Conservation (phyloP, 1,140 invertebrate species). For the Hyles euphorbiae region DNA sequence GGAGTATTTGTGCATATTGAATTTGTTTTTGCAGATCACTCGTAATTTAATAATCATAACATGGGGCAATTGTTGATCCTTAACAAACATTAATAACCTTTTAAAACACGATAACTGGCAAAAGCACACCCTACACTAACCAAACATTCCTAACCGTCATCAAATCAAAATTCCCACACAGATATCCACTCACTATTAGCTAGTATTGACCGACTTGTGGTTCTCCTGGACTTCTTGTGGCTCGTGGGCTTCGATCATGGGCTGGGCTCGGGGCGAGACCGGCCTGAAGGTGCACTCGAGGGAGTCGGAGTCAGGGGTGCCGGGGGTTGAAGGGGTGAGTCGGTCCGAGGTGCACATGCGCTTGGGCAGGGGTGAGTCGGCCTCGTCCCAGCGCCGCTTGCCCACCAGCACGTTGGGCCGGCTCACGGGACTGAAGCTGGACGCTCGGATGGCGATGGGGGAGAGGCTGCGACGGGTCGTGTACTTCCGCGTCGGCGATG, state of each 20-base stretch:
- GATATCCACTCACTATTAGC: constrained; percentile 41
- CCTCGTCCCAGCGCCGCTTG: constrained; percentile 88
- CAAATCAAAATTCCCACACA: too few species aligned
- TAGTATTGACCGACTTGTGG: constrained; percentile 46
- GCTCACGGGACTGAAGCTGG: constrained; percentile 82
- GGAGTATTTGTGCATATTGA: too few species aligned
- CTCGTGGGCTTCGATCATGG: constrained; percentile 41
- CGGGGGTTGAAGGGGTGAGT: constrained; percentile 52
- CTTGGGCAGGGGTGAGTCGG: constrained; percentile 73
- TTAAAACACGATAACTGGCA: too few species aligned
- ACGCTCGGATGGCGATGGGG: constrained; percentile 87
- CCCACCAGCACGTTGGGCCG: constrained; percentile 83
- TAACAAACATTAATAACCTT: too few species aligned
- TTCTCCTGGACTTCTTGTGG: constrained; percentile 23
- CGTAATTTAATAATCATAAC: too few species aligned
- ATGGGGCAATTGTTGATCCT: too few species aligned
- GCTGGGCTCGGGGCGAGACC: constrained; percentile 46
- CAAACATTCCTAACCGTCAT: too few species aligned
- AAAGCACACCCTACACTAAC: too few species aligned
- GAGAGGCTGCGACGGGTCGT: constrained; percentile 88
- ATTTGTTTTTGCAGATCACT: too few species aligned
- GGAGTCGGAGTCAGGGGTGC: constrained; percentile 57
- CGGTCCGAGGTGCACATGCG: constrained; percentile 52
- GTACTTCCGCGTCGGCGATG: constrained; percentile 89
- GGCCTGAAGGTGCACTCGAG: constrained; percentile 62